A percentile compares a stretch with the other conserved stretches of the same genome.
These are phyloP conservation scores for Stylophora pistillata DNA, from an alignment of 64 coral and sea anemone species.

Conservation along the genomic window DNA sequence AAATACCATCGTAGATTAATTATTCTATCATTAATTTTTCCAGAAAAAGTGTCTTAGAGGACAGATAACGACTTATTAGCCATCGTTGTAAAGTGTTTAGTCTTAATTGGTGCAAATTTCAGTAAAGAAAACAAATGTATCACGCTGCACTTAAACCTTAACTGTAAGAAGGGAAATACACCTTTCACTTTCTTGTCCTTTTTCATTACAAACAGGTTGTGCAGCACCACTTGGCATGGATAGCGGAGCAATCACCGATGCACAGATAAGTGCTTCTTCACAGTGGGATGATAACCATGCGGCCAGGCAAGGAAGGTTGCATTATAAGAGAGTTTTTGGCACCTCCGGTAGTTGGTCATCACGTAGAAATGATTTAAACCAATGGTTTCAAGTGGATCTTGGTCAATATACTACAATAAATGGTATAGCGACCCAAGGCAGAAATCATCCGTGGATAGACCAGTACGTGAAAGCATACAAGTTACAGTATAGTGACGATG, in stretches of 20 bases:
- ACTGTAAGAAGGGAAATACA: too few species aligned
- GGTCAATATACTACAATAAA: neutral
- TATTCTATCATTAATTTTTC: too few species aligned
- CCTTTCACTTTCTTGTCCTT: too few species aligned
- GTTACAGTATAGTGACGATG: neutral
- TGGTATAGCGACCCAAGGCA: neutral
- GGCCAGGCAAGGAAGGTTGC: slow-evolving; percentile 15
- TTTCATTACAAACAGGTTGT: too few species aligned
- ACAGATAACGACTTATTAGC: too few species aligned
- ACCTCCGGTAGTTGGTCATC: neutral
- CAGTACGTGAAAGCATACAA: neutral
- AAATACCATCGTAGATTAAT: too few species aligned
- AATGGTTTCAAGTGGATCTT: neutral
- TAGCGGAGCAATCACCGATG: slow-evolving; percentile 17
- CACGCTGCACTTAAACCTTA: too few species aligned
- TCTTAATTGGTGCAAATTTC: too few species aligned
- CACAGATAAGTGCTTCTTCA: slow-evolving; percentile 34
- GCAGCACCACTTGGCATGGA: neutral
- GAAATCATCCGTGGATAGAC: too few species aligned
- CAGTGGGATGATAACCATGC: neutral
- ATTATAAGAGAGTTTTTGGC: neutral
- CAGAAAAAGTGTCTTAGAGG: too few species aligned
- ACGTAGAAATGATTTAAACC: neutral
- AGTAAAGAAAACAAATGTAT: too few species aligned
- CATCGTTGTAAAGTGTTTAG: too few species aligned